Evolutionary conservation across 2,113 vertebrate species (phyloP).

Genomic region (Tautogolabrus adspersus): DNA sequence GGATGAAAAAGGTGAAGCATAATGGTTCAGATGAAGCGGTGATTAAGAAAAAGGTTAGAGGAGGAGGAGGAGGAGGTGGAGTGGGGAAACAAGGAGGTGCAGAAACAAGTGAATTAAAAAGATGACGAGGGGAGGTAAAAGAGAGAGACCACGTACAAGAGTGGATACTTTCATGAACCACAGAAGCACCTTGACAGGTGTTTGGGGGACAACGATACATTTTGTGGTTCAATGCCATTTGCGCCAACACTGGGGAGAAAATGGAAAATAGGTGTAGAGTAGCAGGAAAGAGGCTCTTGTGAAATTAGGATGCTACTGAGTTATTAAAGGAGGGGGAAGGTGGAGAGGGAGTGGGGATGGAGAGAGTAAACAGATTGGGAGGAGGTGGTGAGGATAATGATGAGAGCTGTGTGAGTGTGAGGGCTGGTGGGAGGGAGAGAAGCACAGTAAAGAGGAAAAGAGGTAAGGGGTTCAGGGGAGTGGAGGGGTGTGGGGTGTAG

Average conservation of each 20-base stretch:
- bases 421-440: constrained; percentile 47
- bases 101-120: constrained; percentile 32
- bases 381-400: constrained; percentile 71
- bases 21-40: constrained; percentile 17
- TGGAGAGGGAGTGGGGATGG: constrained; percentile 41
- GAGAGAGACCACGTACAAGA: not conserved
- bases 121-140: constrained; percentile 6
- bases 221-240: constrained; percentile 37
- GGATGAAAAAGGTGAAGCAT: constrained; percentile 19
- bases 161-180: not conserved
- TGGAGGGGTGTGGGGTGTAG: not conserved
- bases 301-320: constrained; percentile 59
- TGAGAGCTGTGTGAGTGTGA: constrained; percentile 64
- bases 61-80: not conserved
- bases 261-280: constrained; percentile 36
- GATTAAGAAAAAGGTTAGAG: constrained; percentile 44
- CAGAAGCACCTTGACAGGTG: not conserved
- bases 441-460: constrained; percentile 39
- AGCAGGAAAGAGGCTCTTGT: constrained; percentile 34
- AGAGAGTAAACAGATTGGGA: constrained; percentile 70
- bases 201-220: not conserved
- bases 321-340: constrained; percentile 30
- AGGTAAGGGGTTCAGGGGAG: constrained; percentile 46
- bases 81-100: constrained; percentile 8
- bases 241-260: constrained; percentile 24